Conservation (phyloP, 2,888 invertebrate species). For the Junonia oenone region DNA sequence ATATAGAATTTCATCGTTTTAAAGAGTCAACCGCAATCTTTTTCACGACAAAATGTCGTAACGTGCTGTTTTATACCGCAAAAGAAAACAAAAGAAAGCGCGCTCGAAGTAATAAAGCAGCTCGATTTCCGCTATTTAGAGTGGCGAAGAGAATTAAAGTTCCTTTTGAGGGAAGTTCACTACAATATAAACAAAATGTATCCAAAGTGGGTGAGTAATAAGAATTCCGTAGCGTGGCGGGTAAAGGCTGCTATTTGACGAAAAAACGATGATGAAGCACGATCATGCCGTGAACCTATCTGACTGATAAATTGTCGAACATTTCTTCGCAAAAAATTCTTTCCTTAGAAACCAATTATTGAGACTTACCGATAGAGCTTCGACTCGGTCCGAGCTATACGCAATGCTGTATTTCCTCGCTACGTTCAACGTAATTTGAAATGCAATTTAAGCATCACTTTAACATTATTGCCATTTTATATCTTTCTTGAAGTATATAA, state of each 20-base stretch:
- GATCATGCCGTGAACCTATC: slow-evolving; percentile 61
- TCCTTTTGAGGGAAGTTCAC: slow-evolving; percentile 59
- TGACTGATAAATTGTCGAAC: slow-evolving; percentile 68
- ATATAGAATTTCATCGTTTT: slow-evolving; percentile 26
- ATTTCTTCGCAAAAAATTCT: slow-evolving; percentile 66
- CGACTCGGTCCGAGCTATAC: background rate
- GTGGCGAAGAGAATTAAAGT: slow-evolving; percentile 63
- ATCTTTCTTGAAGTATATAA: background rate
- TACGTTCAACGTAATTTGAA: background rate
- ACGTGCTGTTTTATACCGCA: slow-evolving; percentile 57
- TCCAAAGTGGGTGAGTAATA: slow-evolving; percentile 58
- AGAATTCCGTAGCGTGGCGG: slow-evolving; percentile 56
- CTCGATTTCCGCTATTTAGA: slow-evolving; percentile 63
- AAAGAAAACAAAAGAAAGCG: slow-evolving; percentile 63
- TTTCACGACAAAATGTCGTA: slow-evolving; percentile 55
- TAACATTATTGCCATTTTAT: background rate
- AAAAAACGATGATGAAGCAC: slow-evolving; percentile 72
- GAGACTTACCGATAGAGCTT: slow-evolving; percentile 47
- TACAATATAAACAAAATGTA: slow-evolving; percentile 58
- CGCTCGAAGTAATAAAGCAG: slow-evolving; percentile 61
- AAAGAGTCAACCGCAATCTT: slow-evolving; percentile 41
- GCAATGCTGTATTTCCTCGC: background rate
- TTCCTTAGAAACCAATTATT: slow-evolving; percentile 62
- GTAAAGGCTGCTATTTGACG: slow-evolving; percentile 51
- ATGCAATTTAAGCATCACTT: background rate